Percentiles rank a stretch among this genome's conserved stretches.
Conservation (phyloP, 2,888 invertebrate species). For the Mycalesis mineus region DNA sequence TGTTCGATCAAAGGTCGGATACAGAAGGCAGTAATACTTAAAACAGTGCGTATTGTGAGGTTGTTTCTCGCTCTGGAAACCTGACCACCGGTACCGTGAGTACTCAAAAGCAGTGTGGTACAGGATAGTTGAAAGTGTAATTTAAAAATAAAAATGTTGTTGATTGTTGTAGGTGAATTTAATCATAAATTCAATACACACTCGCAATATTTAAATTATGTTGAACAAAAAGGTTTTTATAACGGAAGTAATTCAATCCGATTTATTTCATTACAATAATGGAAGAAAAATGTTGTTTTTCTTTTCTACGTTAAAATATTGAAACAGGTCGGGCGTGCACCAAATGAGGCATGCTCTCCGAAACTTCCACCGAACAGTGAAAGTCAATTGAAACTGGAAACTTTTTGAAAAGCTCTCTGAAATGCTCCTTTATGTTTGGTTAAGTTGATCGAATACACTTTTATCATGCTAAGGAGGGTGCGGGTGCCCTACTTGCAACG, state of each 20-base stretch:
- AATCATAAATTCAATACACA: too few species aligned
- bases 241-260: not conserved
- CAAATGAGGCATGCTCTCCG: conserved; percentile 41
- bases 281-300: not conserved
- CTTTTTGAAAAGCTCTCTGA: conserved; percentile 51
- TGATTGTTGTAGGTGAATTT: too few species aligned
- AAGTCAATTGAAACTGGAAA: conserved; percentile 65
- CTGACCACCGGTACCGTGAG: too few species aligned
- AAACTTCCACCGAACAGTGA: conserved; percentile 60
- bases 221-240: not conserved
- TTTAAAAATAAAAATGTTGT: too few species aligned
- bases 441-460: not conserved
- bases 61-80: too few species aligned
- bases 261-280: conserved; percentile 3
- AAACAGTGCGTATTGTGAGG: too few species aligned
- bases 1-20: too few species aligned
- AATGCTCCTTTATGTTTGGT: conserved; percentile 30
- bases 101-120: too few species aligned
- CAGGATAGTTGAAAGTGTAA: too few species aligned
- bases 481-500: not conserved
- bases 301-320: conserved; percentile 1
- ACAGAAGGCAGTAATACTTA: too few species aligned
- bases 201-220: too few species aligned
- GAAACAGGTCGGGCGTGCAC: conserved; percentile 47
- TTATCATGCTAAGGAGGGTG: not conserved